Evolutionary conservation across 2,888 invertebrate species (phyloP).

Genomic region (Machimus rusticus): DNA sequence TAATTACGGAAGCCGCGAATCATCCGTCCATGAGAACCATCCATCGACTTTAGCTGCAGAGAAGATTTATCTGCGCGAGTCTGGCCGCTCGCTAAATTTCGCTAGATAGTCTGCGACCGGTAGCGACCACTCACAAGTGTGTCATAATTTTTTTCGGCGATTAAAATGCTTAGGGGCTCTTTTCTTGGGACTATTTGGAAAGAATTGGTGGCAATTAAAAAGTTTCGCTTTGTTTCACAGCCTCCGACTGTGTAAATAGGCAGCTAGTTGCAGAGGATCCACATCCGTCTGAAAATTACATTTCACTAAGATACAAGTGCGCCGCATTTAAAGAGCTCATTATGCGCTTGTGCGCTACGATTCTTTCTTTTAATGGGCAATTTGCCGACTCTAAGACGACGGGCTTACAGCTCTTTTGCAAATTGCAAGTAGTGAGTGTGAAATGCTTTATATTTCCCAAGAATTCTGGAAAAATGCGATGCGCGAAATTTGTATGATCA

Average conservation of each 20-base stretch:
- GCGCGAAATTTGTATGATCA: background rate
- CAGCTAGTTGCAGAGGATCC: background rate
- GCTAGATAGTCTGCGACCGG: background rate
- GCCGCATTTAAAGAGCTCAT: background rate
- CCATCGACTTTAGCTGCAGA: background rate
- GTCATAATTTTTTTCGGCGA: background rate
- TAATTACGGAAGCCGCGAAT: background rate
- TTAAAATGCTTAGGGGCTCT: background rate
- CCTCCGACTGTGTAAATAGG: background rate
- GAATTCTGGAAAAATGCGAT: background rate
- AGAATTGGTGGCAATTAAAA: background rate
- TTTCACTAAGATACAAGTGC: background rate
- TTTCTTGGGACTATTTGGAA: background rate
- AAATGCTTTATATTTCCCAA: background rate
- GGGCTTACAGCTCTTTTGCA: background rate
- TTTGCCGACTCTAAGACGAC: background rate
- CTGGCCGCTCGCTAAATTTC: background rate
- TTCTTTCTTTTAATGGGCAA: background rate
- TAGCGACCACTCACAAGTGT: background rate
- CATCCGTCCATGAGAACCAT: background rate
- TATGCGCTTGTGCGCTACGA: background rate
- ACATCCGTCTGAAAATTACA: background rate
- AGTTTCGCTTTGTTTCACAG: background rate
- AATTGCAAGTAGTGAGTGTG: background rate
- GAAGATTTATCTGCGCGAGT: background rate